phyloP scores from a whole-genome alignment of 2,888 invertebrate genomes.

The Pocota personata region DNA sequence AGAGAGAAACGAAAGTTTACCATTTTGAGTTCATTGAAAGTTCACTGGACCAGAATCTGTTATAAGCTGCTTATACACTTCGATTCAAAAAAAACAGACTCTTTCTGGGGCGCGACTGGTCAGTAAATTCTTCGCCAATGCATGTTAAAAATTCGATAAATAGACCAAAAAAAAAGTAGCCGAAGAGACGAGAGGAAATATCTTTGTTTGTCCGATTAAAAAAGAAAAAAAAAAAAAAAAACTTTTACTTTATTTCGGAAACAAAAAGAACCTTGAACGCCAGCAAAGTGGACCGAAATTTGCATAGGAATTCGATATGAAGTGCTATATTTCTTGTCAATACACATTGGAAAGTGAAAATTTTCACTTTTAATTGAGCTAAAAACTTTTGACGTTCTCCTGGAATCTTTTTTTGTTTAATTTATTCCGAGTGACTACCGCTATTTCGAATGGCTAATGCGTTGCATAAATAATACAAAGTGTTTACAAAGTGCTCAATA shows the following conservation, averaged over 20 bases:
- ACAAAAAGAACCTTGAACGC: constrained; percentile 45
- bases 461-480: background rate
- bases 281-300: constrained; percentile 56
- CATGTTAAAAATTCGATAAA: constrained; percentile 23
- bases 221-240: background rate
- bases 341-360: constrained; percentile 56
- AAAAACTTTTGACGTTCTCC: background rate
- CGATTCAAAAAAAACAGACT: background rate
- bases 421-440: background rate
- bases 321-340: constrained; percentile 35
- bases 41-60: constrained; percentile 37
- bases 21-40: background rate
- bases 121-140: constrained; percentile 21
- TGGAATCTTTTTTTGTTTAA: background rate
- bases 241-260: constrained; percentile 64
- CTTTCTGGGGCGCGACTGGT: constrained; percentile 11
- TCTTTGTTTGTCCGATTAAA: background rate
- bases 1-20: constrained; percentile 52
- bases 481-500: constrained; percentile 24
- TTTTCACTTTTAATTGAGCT: constrained; percentile 54
- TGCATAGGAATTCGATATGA: constrained; percentile 48
- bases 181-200: constrained; percentile 10
- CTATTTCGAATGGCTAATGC: constrained; percentile 20
- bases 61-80: constrained; percentile 39
- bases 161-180: constrained; percentile 7